These are phyloP conservation scores for Conus ventricosus DNA, from an alignment of 1,140 invertebrate genomes.

Conservation along the genomic window DNA sequence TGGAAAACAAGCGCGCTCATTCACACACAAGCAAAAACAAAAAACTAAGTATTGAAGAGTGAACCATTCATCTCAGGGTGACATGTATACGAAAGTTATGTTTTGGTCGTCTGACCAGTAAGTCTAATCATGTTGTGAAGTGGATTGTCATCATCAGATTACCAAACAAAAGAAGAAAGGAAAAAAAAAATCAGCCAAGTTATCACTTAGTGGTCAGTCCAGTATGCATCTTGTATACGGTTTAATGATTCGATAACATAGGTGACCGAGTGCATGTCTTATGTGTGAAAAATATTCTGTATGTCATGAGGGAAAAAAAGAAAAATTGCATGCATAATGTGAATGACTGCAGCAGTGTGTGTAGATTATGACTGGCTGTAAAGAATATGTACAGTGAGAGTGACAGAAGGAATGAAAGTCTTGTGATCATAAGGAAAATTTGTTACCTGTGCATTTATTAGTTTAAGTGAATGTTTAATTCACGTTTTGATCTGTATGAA, in stretches of 20 bases:
- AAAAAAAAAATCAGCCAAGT: too few relatives aligned
- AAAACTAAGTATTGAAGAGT: too few relatives aligned
- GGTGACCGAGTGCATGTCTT: neutral
- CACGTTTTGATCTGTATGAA: neutral
- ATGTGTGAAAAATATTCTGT: neutral
- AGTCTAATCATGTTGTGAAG: neutral
- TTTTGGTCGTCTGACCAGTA: neutral
- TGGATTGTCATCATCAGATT: neutral
- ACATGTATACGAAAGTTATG: neutral
- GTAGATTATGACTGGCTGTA: too few relatives aligned
- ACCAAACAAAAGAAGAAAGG: too few relatives aligned
- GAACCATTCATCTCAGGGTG: neutral
- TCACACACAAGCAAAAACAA: too few relatives aligned
- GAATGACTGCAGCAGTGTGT: too few relatives aligned
- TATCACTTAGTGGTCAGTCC: too few relatives aligned
- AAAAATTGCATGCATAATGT: neutral
- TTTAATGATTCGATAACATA: too few relatives aligned
- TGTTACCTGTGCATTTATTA: neutral
- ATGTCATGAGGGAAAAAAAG: neutral
- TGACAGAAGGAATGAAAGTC: neutral
- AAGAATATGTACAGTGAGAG: neutral
- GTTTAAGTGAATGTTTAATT: neutral
- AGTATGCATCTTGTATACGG: too few relatives aligned
- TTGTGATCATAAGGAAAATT: neutral
- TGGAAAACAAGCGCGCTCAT: too few relatives aligned